Base-by-base conservation (phyloP, 2,797 vertebrate species). In the Dromococcyx pavoninus region DNA sequence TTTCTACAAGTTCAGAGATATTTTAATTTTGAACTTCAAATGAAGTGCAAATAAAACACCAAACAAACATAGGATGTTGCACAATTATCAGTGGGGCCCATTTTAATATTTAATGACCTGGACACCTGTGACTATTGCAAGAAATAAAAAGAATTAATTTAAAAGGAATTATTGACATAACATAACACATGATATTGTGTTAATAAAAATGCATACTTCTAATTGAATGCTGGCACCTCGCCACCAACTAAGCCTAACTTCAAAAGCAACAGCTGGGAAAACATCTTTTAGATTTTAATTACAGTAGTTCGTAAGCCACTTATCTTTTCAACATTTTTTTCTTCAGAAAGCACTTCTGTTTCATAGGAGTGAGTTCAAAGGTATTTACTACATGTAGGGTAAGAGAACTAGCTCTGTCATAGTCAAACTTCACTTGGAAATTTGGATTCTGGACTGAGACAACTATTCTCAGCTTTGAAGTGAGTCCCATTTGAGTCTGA, bases 241-340 rank as follows among this genome's bases (percentile, higher is more conserved):
- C 96, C 97, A 96, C 75, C 86, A 95, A 95, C 94, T 95, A 96
- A 96, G 96, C 89, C 95, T 41, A 91, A 97, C 97, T 98, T 98
- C 97, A 97, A 98, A 98, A 98, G 97, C 94, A 97, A 97, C 97
- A 98, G 97, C 97, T 98, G 97, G 97, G 96, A 85, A 97, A 97
- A 78, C 94, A 97, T 97, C 96, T 96, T 98, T 97, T 95, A 96
- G 96, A 96, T 97, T 97, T 97, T 98, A 98, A 98, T 98, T 98
- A 97, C 94, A 96, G 84, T 92, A 83, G 57, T 91, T 96, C 35
- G 0, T 96, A 97, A 96, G 96, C 80, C 93, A 97, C 93, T 96
- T 97, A 95, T 93, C 92, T 96, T 91, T 94, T 93, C 93, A 96
- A 95, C 94, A n/a, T n/a, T 94, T 84, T 77, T 94, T 93, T 78